These are phyloP conservation scores for Conops quadrifasciatus DNA, from an alignment of 2,888 invertebrate species.

Conservation along the genomic window DNA sequence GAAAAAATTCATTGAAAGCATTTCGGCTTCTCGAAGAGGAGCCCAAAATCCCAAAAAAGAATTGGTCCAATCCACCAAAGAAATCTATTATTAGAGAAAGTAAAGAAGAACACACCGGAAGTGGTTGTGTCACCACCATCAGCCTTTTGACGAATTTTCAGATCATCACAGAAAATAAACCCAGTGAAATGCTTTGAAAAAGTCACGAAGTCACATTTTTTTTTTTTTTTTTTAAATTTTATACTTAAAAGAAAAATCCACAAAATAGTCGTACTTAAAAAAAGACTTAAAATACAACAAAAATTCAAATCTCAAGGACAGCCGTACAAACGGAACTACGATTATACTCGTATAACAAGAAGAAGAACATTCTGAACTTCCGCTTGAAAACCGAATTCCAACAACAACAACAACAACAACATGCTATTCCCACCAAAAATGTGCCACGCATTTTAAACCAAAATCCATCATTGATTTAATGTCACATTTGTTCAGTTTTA, in stretches of 20 bases:
- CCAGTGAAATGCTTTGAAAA: constrained; percentile 17
- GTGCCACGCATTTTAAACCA: neutral
- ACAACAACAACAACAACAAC: constrained; percentile 7
- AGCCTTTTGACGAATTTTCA: neutral
- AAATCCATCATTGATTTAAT: constrained; percentile 1
- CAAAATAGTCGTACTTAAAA: neutral
- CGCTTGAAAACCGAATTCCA: neutral
- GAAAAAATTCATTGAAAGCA: neutral
- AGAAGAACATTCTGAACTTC: neutral
- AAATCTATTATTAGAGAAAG: neutral
- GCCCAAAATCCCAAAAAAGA: neutral
- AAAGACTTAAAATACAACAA: too few relatives aligned
- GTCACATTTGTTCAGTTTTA: neutral
- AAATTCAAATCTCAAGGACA: neutral
- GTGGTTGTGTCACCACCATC: neutral
- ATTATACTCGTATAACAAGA: neutral
- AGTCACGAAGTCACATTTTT: constrained; percentile 38
- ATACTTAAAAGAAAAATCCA: neutral
- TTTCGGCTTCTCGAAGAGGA: too few relatives aligned
- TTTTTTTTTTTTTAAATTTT: constrained; percentile 24
- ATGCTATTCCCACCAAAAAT: neutral
- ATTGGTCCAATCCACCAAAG: neutral
- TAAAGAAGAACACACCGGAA: neutral
- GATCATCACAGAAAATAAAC: neutral
- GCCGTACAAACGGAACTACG: neutral